Evolutionary conservation across 2,888 invertebrate genomes (phyloP), one percentile per base, ranked within the genome.

Genomic region (Pristionchus fissidentatus): DNA sequence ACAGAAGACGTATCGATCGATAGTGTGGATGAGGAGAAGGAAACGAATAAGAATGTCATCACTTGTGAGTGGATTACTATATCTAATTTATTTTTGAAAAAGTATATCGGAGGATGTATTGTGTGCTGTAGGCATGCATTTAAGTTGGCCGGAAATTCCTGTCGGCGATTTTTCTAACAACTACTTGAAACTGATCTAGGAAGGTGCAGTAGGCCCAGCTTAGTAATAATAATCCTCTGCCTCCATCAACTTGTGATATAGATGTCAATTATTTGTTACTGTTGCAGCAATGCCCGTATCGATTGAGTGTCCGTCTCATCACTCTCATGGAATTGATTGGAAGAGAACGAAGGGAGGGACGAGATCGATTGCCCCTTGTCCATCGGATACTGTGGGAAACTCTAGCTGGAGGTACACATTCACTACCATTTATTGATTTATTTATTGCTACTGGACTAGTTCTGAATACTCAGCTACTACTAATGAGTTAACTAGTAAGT

Each of bases 1-100:
- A 41, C 70, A 3, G 41, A 41, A n/a, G 41, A 38, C 38, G 70
- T 70, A 70, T 70, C 70, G 38, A 70, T 70, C 60, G 60, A 60
- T 26, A 60, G 60, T 38, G 38, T 15, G 38, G 32, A n/a, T 62
- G 70, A 22, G 15, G 41, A 70, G 70, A 29, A 41, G n/a, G 70
- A 62, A 32, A 32, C 35, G 3, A 8, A 22, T 15, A 22, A 70
- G 29, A 22, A 66, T n/a, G 57, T 57, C n/a, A 66, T 22, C 2
- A 66, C 35, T 10, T 32, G 7, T 70, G 1, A n/a, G n/a, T n/a
- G 49, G 10, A 49, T 49, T 19, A 15, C 19, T 49, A 49, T 49
- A 49, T 49, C 19, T 49, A 49, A 49, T 15, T 49, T 15, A 15
- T 15, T 49, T 10, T 15, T 49, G 49, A 49, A 49, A 15, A 49